Evolutionary conservation across 1,140 invertebrate species (phyloP).

Genomic region (Whitmania pigra): DNA sequence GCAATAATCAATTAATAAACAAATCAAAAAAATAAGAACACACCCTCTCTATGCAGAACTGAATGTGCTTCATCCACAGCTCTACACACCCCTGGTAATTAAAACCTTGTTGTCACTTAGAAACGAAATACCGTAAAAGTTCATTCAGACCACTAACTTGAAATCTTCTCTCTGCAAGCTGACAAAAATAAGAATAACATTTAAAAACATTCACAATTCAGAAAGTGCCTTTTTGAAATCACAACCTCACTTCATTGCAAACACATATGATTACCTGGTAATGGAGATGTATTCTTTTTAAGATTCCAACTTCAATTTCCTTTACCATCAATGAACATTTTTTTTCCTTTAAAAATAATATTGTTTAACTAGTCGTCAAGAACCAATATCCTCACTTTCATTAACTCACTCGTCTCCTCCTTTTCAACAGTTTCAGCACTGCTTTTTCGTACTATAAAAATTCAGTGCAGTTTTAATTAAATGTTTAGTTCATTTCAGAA

Average conservation of each 20-base stretch:
- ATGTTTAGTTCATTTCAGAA: neutral
- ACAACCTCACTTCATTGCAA: neutral
- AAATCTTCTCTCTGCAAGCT: neutral
- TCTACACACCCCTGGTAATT: conserved; percentile 3
- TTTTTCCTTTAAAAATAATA: neutral
- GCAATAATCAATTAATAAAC: neutral
- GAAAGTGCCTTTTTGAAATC: neutral
- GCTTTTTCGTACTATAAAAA: conserved; percentile 1
- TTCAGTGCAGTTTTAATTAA: neutral
- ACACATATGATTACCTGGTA: neutral
- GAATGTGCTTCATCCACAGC: neutral
- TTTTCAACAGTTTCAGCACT: conserved; percentile 1
- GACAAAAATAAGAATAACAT: conserved; percentile 1
- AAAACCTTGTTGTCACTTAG: neutral
- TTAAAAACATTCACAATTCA: neutral
- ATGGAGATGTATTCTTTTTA: neutral
- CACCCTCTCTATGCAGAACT: conserved; percentile 11
- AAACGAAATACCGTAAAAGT: neutral
- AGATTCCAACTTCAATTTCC: conserved; percentile 4
- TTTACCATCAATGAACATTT: neutral
- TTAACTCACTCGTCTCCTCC: neutral
- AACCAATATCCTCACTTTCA: neutral
- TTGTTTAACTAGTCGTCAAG: neutral
- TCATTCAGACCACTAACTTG: neutral
- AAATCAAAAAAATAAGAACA: neutral